A percentile compares a stretch with the other conserved stretches of the same genome.
Conservation (phyloP, 2,888 invertebrate genomes). For the Prosopocoilus inquinatus region DNA sequence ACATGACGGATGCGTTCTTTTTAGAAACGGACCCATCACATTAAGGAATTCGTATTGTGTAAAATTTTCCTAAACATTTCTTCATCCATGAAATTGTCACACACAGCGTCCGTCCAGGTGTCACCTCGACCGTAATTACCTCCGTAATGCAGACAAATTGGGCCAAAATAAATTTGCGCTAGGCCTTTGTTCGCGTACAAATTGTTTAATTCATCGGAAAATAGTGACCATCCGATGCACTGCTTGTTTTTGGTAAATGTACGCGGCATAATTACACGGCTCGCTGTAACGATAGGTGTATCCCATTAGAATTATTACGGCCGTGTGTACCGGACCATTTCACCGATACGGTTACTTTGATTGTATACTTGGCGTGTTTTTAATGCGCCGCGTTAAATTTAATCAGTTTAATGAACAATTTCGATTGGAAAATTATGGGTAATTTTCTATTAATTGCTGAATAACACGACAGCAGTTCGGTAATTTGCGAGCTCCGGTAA, state of each 20-base stretch:
- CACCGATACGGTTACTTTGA: conserved; percentile 16
- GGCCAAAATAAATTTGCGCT: neutral
- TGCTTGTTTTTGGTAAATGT: conserved; percentile 15
- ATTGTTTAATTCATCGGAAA: conserved; percentile 29
- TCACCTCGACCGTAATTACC: too few relatives aligned
- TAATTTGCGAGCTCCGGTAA: too few relatives aligned
- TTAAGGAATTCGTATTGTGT: conserved; percentile 8
- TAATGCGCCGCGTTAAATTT: conserved; percentile 8
- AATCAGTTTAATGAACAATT: too few relatives aligned
- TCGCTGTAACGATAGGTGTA: conserved; percentile 17
- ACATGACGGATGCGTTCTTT: too few relatives aligned
- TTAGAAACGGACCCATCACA: too few relatives aligned
- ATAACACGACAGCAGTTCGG: too few relatives aligned
- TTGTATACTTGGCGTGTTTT: conserved; percentile 17
- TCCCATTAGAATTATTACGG: conserved; percentile 14
- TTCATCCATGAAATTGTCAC: conserved; percentile 35
- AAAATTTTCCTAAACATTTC: conserved; percentile 25
- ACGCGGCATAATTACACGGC: conserved; percentile 15
- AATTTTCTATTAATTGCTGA: too few relatives aligned
- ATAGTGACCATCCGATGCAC: conserved; percentile 10
- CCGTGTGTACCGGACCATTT: conserved; percentile 13
- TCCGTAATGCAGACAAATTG: too few relatives aligned
- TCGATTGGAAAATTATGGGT: too few relatives aligned
- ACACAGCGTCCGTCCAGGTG: too few relatives aligned
- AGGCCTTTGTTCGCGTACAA: conserved; percentile 17